Evolutionary conservation across 2,888 invertebrate genomes (phyloP).

Genomic region (Acronicta alni): DNA sequence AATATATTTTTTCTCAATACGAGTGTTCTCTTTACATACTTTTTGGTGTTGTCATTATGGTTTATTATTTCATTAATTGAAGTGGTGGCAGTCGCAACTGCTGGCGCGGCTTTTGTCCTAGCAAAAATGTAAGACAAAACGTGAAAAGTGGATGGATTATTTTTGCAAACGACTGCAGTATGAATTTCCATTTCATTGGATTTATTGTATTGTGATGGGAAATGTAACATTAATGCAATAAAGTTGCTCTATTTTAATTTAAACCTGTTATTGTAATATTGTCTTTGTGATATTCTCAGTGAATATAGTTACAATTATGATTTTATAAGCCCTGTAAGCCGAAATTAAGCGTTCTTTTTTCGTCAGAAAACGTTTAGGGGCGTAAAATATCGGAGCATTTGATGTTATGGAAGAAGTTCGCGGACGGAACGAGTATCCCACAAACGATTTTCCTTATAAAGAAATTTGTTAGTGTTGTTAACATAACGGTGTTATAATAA

Average conservation of each 20-base stretch:
- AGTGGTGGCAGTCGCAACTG: slow-evolving; percentile 56
- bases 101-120: slow-evolving; percentile 55
- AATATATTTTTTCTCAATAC: slow-evolving; percentile 46
- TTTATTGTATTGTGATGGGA: slow-evolving; percentile 41
- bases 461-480: slow-evolving; percentile 81
- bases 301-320: slow-evolving; percentile 41
- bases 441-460: slow-evolving; percentile 75
- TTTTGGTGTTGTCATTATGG: slow-evolving; percentile 58
- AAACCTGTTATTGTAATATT: not conserved
- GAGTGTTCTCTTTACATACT: slow-evolving; percentile 40
- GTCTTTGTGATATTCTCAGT: slow-evolving; percentile 19
- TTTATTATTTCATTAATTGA: slow-evolving; percentile 70
- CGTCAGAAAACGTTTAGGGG: slow-evolving; percentile 60
- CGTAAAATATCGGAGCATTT: slow-evolving; percentile 74
- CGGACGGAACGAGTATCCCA: slow-evolving; percentile 53
- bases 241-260: slow-evolving; percentile 10
- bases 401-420: slow-evolving; percentile 72
- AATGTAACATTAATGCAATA: slow-evolving; percentile 31
- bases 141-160: slow-evolving; percentile 64
- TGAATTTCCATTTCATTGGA: slow-evolving; percentile 62
- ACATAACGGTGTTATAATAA: slow-evolving; percentile 82
- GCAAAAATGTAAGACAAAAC: slow-evolving; percentile 60
- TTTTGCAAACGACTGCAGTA: slow-evolving; percentile 59
- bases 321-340: slow-evolving; percentile 47
- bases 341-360: slow-evolving; percentile 55